Percentiles rank a stretch among this genome's conserved stretches.
Conservation (phyloP, 2,888 invertebrate species). For the Cosmorhoe ocellata region DNA sequence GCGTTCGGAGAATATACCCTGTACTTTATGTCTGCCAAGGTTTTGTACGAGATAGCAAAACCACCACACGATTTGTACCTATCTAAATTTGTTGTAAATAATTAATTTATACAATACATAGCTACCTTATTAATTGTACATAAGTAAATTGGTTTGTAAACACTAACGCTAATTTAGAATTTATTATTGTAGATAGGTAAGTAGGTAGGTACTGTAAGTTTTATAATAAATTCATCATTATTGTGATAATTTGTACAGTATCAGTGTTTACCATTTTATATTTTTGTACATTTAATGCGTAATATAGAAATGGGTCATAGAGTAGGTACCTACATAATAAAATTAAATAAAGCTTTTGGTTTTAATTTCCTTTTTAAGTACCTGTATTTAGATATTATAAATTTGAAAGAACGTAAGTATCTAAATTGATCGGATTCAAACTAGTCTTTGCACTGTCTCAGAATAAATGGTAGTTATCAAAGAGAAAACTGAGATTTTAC, state of each 20-base stretch:
- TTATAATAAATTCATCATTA: conserved; percentile 11
- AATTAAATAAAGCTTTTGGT: background rate
- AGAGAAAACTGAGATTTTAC: too few relatives aligned
- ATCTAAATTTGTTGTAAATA: conserved; percentile 65
- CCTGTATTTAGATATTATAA: too few relatives aligned
- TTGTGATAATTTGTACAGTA: conserved; percentile 24
- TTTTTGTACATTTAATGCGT: conserved; percentile 49
- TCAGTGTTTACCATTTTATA: conserved; percentile 40
- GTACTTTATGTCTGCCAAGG: conserved; percentile 47
- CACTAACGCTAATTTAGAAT: conserved; percentile 12
- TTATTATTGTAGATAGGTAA: conserved; percentile 22
- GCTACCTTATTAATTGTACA: conserved; percentile 57
- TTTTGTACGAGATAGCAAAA: conserved; percentile 26
- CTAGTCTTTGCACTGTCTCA: too few relatives aligned
- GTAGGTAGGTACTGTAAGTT: conserved; percentile 15
- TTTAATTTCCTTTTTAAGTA: conserved; percentile 1
- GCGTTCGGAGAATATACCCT: conserved; percentile 37
- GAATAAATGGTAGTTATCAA: too few relatives aligned
- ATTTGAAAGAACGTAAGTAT: too few relatives aligned
- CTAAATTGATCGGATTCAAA: too few relatives aligned
- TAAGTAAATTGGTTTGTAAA: conserved; percentile 34
- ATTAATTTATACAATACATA: conserved; percentile 57
- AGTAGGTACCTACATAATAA: conserved; percentile 38
- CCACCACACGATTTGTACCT: conserved; percentile 30
- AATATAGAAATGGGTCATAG: conserved; percentile 49